These are phyloP conservation scores for Lethrus apterus DNA, from an alignment of 1,140 invertebrate genomes.

Conservation along the genomic window DNA sequence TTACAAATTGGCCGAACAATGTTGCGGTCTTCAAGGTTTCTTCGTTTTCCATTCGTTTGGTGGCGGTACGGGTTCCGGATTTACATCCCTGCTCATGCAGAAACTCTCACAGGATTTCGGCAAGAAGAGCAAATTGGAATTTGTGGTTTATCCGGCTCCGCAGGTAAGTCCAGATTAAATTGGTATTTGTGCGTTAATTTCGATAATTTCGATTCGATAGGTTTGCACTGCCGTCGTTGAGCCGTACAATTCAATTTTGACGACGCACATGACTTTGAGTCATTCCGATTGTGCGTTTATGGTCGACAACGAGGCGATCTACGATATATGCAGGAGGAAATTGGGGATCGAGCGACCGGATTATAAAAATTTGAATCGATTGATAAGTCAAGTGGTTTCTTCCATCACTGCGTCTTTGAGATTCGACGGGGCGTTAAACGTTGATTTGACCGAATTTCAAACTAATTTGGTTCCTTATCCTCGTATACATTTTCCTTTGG, in stretches of 20 bases:
- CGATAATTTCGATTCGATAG: constrained; percentile 1
- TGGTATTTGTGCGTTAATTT: background rate
- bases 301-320: constrained; percentile 64
- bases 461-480: constrained; percentile 57
- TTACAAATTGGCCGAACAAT: constrained; percentile 17
- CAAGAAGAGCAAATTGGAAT: constrained; percentile 70
- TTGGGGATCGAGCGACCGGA: constrained; percentile 55
- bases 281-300: constrained; percentile 59
- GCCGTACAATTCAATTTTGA: constrained; percentile 60
- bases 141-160: constrained; percentile 73
- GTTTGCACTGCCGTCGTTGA: constrained; percentile 59
- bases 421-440: constrained; percentile 69
- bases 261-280: constrained; percentile 53
- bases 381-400: constrained; percentile 65
- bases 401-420: constrained; percentile 68
- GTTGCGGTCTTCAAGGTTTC: constrained; percentile 18
- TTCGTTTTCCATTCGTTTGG: constrained; percentile 20
- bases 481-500: constrained; percentile 60
- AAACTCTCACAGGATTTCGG: constrained; percentile 64
- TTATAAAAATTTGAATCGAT: constrained; percentile 55
- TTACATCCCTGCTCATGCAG: constrained; percentile 73
- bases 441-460: constrained; percentile 75
- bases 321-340: constrained; percentile 60
- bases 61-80: constrained; percentile 50
- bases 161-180: constrained; percentile 41